Evolutionary conservation across 2,797 vertebrate species (phyloP).

Genomic region (Labeo calbasu): DNA sequence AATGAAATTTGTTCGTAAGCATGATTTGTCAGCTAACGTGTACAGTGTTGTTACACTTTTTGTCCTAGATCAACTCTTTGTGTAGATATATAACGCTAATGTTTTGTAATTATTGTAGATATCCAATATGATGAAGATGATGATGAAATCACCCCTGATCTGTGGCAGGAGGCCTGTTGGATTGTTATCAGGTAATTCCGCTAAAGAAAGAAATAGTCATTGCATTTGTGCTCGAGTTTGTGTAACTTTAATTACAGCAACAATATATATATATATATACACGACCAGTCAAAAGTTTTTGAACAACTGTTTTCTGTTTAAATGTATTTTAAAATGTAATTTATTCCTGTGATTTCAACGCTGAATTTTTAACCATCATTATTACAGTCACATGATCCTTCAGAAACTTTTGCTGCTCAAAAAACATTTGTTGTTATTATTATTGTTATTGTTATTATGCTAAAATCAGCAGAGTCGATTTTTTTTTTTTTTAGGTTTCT

Average conservation of each 20-base stretch:
- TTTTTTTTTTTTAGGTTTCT: too few relatives aligned
- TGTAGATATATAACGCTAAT: not conserved
- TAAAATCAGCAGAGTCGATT: too few relatives aligned
- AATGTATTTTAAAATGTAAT: too few relatives aligned
- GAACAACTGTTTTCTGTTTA: too few relatives aligned
- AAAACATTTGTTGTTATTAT: too few relatives aligned
- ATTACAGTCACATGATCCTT: too few relatives aligned
- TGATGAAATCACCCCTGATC: constrained; percentile 96
- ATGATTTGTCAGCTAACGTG: not conserved
- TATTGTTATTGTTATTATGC: too few relatives aligned
- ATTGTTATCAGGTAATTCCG: constrained; percentile 92
- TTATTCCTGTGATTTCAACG: too few relatives aligned
- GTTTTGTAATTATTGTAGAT: constrained; percentile 74
- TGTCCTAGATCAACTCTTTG: not conserved
- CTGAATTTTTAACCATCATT: too few relatives aligned
- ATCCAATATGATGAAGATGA: constrained; percentile 98
- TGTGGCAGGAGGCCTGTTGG: constrained; percentile 99
- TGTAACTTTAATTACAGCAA: not conserved
- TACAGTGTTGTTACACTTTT: not conserved
- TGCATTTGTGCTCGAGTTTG: not conserved
- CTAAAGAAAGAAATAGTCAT: not conserved
- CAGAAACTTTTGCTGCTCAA: too few relatives aligned
- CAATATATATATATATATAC: too few relatives aligned
- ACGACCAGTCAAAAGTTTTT: too few relatives aligned
- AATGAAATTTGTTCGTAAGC: not conserved